These are phyloP conservation scores for Sapayoa aenigma DNA, from an alignment of 2,113 vertebrate species.

Conservation along the genomic window DNA sequence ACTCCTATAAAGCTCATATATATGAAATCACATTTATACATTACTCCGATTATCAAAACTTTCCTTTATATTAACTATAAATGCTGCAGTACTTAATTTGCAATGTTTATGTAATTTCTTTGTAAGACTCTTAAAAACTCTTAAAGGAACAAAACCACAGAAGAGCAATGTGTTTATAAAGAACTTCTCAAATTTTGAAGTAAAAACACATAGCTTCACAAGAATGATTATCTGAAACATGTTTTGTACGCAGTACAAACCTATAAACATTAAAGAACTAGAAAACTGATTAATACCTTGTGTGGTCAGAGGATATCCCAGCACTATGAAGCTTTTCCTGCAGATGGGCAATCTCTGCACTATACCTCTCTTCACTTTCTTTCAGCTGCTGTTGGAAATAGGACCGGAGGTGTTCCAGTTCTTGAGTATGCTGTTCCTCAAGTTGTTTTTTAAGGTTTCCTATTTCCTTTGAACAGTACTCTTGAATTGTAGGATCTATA, in stretches of 20 bases:
- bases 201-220: neutral
- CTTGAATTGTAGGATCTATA: slow-evolving; percentile 14
- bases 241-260: neutral
- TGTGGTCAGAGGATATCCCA: slow-evolving; percentile 25
- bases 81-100: neutral
- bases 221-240: neutral
- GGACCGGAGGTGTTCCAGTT: slow-evolving; percentile 75
- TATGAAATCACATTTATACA: neutral
- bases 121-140: neutral
- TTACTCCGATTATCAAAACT: neutral
- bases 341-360: slow-evolving; percentile 75
- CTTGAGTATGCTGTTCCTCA: slow-evolving; percentile 78
- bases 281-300: slow-evolving; percentile 72
- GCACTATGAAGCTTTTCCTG: slow-evolving; percentile 76
- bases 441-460: slow-evolving; percentile 73
- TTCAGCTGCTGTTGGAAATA: slow-evolving; percentile 81
- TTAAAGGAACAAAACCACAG: neutral
- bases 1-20: neutral
- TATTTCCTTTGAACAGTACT: slow-evolving; percentile 29
- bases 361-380: slow-evolving; percentile 78
- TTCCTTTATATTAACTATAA: neutral
- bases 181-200: neutral
- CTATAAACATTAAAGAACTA: neutral
- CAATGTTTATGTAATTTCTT: neutral
- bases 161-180: neutral